These are phyloP conservation scores for Dreissena rostriformis DNA, from an alignment of 1,140 invertebrate species.

Conservation along the genomic window DNA sequence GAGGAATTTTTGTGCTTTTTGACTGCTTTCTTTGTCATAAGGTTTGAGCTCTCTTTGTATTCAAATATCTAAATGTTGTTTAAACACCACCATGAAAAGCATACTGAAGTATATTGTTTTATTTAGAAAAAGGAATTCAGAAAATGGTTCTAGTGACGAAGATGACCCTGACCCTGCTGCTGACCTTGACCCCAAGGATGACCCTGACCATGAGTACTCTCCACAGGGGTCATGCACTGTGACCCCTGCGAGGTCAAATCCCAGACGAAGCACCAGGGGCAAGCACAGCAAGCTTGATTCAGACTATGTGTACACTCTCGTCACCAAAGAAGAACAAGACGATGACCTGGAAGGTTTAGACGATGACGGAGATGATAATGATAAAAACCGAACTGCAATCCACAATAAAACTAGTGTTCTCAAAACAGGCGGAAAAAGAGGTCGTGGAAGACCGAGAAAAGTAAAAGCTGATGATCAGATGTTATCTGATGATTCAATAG, in stretches of 20 bases:
- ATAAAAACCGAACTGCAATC: background rate
- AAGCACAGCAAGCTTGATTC: conserved; percentile 48
- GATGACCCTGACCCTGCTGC: too few species aligned
- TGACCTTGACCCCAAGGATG: background rate
- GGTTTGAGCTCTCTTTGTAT: too few species aligned
- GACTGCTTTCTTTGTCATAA: too few species aligned
- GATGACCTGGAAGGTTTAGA: conserved; percentile 6
- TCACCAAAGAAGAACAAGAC: conserved; percentile 37
- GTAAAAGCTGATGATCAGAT: background rate
- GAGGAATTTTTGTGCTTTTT: background rate
- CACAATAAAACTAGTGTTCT: background rate
- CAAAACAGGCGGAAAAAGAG: background rate
- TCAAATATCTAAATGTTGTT: too few species aligned
- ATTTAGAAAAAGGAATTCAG: too few species aligned
- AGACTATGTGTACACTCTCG: conserved; percentile 15
- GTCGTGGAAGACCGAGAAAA: conserved; percentile 33
- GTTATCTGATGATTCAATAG: background rate
- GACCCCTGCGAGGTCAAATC: conserved; percentile 49
- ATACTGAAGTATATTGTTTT: too few species aligned
- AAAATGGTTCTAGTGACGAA: too few species aligned
- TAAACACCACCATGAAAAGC: too few species aligned
- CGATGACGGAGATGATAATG: background rate
- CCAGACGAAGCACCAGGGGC: conserved; percentile 62
- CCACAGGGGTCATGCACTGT: background rate
- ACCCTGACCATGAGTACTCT: conserved; percentile 24